Evolutionary conservation across 2,113 vertebrate genomes (phyloP), one percentile per base, ranked within the genome.

Genomic region (Anoplopoma fimbria): DNA sequence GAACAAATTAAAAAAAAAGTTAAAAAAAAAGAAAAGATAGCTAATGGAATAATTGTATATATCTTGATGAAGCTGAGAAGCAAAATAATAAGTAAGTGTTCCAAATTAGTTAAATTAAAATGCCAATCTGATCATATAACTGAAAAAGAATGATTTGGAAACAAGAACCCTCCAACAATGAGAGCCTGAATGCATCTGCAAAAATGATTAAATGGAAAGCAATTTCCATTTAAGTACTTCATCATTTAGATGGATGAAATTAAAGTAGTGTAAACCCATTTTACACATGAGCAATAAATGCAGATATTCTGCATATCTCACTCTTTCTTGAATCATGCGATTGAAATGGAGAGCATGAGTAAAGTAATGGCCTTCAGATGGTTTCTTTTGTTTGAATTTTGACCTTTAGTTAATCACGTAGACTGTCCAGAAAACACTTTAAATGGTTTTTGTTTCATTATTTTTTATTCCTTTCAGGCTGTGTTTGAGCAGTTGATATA

Each of bases 261-360:
- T 77, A 61, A 64, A 87, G 57, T 9, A 71, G 38, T 31, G 8
- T 61, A 74, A 80, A 85, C 14, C 67, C 67, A 85, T 90, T 89
- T 85, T 70, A 82, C 78, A 81, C 77, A 82, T 81, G 83, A 79
- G 57, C 73, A 83, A 83, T 53, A 69, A 78, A 77, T 70, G 60
- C 62, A 77, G 9, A 78, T 70, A 77, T 80, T 65, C 15, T 15
- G 27, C 61, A 53, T 76, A 4, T 76, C 21, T 83, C 45, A 53
- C 6, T 67, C 7, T 64, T 69, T 69, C n/a, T 27, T 31, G 21
- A 63, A 55, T 61, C 49, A 40, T 29, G 6, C 12, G 27, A 47
- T 69, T 53, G 31, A 42, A 73, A 84, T 17, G 34, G 38, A 71
- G 42, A 14, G 10, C 14, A 17, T 75, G 60, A 29, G 29, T n/a